Percentiles rank a stretch among this genome's conserved stretches.
These are phyloP conservation scores for Dasypus novemcinctus DNA, from an alignment of 2,113 vertebrate species.

Conservation along the genomic window DNA sequence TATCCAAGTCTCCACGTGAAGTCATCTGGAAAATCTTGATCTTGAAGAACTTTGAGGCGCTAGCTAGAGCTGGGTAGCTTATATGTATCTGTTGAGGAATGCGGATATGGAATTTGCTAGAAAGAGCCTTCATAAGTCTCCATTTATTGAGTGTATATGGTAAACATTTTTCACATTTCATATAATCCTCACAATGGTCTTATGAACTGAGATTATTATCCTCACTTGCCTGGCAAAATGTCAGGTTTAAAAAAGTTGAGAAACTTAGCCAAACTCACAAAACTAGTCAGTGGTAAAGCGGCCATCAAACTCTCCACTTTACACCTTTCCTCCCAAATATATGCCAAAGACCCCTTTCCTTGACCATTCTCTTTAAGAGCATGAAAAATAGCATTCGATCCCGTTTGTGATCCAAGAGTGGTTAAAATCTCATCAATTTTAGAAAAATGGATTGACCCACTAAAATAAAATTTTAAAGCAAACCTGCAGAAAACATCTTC, in stretches of 20 bases:
- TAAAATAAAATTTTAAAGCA: conserved; percentile 30
- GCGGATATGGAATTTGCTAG: neutral
- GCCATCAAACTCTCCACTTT: neutral
- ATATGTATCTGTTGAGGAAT: neutral
- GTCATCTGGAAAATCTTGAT: neutral
- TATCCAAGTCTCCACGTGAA: neutral
- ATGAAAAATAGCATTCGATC: neutral
- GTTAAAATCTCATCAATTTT: conserved; percentile 49
- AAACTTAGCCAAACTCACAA: neutral
- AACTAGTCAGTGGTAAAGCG: neutral
- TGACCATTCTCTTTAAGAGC: neutral
- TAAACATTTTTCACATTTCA: neutral
- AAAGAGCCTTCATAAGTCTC: neutral
- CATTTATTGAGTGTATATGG: neutral
- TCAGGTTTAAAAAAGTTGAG: neutral
- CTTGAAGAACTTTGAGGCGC: neutral
- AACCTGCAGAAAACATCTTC: neutral
- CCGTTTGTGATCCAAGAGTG: neutral
- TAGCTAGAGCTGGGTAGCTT: neutral
- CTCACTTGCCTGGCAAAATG: conserved; percentile 7
- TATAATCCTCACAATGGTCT: neutral
- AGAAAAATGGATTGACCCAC: conserved; percentile 55
- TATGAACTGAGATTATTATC: neutral
- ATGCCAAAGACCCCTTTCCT: neutral
- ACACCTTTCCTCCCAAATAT: neutral